These are phyloP conservation scores for Gastrophysa polygoni DNA, from an alignment of 2,888 invertebrate species.

Conservation along the genomic window DNA sequence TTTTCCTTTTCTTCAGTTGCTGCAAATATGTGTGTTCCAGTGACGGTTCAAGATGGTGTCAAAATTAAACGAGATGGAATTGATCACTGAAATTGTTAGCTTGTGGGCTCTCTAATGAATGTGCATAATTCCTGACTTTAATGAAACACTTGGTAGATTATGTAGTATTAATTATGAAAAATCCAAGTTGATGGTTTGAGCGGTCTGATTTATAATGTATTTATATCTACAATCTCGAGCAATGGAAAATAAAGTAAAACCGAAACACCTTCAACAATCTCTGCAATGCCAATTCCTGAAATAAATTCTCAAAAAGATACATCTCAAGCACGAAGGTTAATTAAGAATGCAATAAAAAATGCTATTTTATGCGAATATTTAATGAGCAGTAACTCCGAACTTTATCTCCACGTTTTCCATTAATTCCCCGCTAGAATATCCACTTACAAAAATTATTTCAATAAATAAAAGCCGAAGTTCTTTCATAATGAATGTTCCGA, in stretches of 20 bases:
- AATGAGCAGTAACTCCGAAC: slow-evolving; percentile 42
- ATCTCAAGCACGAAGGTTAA: slow-evolving; percentile 40
- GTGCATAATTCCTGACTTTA: no score
- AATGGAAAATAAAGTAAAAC: neutral
- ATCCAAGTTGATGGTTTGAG: no score
- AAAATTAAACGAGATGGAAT: no score
- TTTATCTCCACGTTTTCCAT: slow-evolving; percentile 42
- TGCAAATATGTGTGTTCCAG: no score
- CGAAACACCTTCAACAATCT: slow-evolving; percentile 4
- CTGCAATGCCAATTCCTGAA: slow-evolving; percentile 4
- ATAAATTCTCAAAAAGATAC: slow-evolving; percentile 28
- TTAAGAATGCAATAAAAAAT: slow-evolving; percentile 44
- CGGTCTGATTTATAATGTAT: no score
- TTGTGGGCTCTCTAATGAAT: no score
- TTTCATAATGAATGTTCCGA: slow-evolving; percentile 16
- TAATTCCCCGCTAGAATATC: slow-evolving; percentile 40
- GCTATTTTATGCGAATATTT: slow-evolving; percentile 44
- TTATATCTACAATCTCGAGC: neutral
- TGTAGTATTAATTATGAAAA: no score
- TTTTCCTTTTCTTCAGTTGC: no score
- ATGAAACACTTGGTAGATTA: no score
- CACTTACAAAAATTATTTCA: slow-evolving; percentile 33
- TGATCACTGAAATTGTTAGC: no score
- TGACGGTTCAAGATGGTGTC: no score
- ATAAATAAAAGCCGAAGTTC: slow-evolving; percentile 26